phyloP scores from a whole-genome alignment of 2,113 vertebrate species.

The Danio rerio region GRCz12tu NC_133194.1:14384001-14384500 shows the following conservation, averaged over 20 bases:
- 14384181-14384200: constrained; percentile 69
- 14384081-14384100: constrained; percentile 49
- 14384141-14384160: constrained; percentile 61
- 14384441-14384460: constrained; percentile 13
- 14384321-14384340: constrained; percentile 56
- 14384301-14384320: constrained; percentile 60
- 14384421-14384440: constrained; percentile 14
- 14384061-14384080: constrained; percentile 25
- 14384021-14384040: constrained; percentile 28
- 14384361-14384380: constrained; percentile 63
- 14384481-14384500: constrained; percentile 20
- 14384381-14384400: constrained; percentile 34
- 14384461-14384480: neutral
- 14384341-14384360: constrained; percentile 61
- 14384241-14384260: constrained; percentile 64
- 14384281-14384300: constrained; percentile 56
- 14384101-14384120: constrained; percentile 39
- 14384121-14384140: constrained; percentile 33
- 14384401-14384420: constrained; percentile 17
- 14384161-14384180: constrained; percentile 64
- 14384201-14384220: constrained; percentile 85
- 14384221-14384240: constrained; percentile 84
- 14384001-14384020: constrained; percentile 31
- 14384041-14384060: constrained; percentile 20
- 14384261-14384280: constrained; percentile 60